Base-by-base conservation (phyloP, 1,140 invertebrate genomes). In the Wasmannia auropunctata region DNA sequence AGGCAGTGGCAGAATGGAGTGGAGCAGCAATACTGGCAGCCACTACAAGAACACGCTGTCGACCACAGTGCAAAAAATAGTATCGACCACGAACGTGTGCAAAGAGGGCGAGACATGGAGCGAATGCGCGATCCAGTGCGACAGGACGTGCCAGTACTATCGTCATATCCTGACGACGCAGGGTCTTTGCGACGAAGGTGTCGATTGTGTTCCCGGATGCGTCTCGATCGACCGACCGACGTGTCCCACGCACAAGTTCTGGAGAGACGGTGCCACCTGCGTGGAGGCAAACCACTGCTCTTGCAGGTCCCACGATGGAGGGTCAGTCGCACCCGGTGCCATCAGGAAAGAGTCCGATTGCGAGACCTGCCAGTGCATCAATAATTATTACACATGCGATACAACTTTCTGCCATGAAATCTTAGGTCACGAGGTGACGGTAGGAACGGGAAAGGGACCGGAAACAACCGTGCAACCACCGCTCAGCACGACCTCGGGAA, bases 311-410 rank as follows among this genome's bases (percentile, higher is more conserved):
- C 93, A 96, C 11, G 93, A 96, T 31, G 97, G 97, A 49, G 93
- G 95, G 76, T 93, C 96, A 7, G 95, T 98, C 1, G 97, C 97
- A 95, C 97, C 97, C 5, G 96, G 97, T 6, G 95, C 95, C 8
- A 93, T 96, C 2, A 80, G 95, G 3, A 89, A 95, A n/a, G 95
- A 96, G 69, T 95, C 95, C 7, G 95, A 96, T 0, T 98, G 97
- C 89, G 95, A 96, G 91, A 95, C 96, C 22, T 98, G 98, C 88
- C 97, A 98, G 88, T 98, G 98, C 89, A 93, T 97, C 1, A 96
- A 97, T 88, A 98, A 98, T 93, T 95, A 95, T n/a, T 96, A 97
- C 86, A 94, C 96, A 70, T 97, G 97, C 92, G 96, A 96, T 92
- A 94, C 94, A 85, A 95, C 93, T 28, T 91, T 93, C 14, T 97